phyloP scores from a whole-genome alignment of 2,797 vertebrate species.

The Pseudochirops corinnae region DNA sequence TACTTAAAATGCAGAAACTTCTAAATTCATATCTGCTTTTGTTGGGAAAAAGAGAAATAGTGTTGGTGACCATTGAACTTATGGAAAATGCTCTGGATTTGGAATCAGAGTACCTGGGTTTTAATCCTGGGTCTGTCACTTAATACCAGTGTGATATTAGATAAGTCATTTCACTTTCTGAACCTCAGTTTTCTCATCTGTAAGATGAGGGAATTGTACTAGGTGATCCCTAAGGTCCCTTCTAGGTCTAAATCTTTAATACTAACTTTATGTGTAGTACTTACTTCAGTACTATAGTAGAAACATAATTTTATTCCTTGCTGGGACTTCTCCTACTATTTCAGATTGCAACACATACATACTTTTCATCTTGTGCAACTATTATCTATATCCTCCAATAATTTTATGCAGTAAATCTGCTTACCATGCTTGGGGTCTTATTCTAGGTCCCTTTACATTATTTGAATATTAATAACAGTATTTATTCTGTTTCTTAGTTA shows the following conservation, averaged over 20 bases:
- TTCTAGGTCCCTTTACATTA: not conserved
- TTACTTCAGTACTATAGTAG: not conserved
- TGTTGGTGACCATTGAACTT: not conserved
- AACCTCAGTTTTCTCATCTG: not conserved
- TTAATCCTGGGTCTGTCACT: not conserved
- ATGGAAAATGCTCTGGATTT: not conserved
- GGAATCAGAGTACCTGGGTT: not conserved
- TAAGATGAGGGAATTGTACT: not conserved
- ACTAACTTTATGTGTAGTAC: not conserved
- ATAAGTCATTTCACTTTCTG: not conserved
- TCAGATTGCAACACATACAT: not conserved
- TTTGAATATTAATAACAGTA: not conserved
- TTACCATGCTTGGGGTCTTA: not conserved
- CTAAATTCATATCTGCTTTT: not conserved
- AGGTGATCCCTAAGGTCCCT: not conserved
- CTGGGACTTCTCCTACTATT: not conserved
- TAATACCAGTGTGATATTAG: not conserved
- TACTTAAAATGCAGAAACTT: not conserved
- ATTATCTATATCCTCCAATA: not conserved
- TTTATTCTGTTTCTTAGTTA: not conserved
- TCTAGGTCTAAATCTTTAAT: not conserved
- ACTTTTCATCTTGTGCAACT: not conserved
- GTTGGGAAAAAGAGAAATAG: not conserved
- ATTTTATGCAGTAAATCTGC: not conserved
- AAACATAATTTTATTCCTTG: not conserved